Base-by-base conservation (phyloP, 2,113 vertebrate genomes). In the Donacobius atricapilla region DNA sequence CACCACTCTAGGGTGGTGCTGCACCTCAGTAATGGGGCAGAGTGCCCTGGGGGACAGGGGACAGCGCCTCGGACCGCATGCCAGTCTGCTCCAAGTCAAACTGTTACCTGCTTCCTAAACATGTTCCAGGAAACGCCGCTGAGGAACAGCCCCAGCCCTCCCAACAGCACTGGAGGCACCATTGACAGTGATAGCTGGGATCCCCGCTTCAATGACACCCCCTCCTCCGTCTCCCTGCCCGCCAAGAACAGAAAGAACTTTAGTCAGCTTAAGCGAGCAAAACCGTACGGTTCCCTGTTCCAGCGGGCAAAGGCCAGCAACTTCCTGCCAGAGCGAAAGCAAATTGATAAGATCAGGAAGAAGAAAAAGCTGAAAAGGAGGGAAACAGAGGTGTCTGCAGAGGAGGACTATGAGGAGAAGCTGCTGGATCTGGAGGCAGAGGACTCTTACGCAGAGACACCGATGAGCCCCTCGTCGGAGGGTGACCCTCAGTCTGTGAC, bases 141-240 rank as follows among this genome's bases (percentile, higher is more conserved):
- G 76, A 98, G 99, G 94, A 99, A 98, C 96, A 99, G 99, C 91
- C 99, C 99, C 85, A 99, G 99, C 92, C 99, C 99, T 2, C 99
- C 99, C 35, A 99, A 99, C 97, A 99, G 99, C 96, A 99, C 99
- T 1, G 98, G 99, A 9, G 99, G 99, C 94, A 99, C 99, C 3
- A 97, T 98, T 2, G 99, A 99, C 98, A 99, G 99, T 3, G 99
- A 99, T 18, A 98, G 99, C 85, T 99, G 99, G 99, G 99, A 99
- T 4, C 95, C 98, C 1, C 97, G 98, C 5, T 96, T 98, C 83
- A 96, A 97, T 3, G 98, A 98, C 64, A 95, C 96, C 15, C 78
- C 98, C 0, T 87, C 98, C 0, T 81, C 98, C 0, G 96, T 98
- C 10, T 87, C 98, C 91, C 31, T 98, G 97, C 96, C 98, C 0